Conservation (phyloP, 2,888 invertebrate genomes). For the Cheilosia pagana region DNA sequence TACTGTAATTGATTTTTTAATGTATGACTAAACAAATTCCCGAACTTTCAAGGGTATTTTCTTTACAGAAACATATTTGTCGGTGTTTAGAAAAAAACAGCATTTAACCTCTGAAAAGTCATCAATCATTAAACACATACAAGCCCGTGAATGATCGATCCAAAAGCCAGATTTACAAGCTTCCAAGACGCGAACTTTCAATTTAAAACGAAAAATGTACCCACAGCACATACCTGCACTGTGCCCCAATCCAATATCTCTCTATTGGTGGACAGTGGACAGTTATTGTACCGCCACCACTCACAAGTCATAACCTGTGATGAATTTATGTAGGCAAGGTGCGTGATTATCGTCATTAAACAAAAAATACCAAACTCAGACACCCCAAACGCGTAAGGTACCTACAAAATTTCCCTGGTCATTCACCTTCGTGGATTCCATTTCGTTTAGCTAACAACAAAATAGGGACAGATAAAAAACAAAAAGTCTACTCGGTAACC, state of each 20-base stretch:
- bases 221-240: constrained; percentile 3
- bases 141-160: neutral
- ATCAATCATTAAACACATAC: constrained; percentile 28
- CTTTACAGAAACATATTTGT: neutral
- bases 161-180: constrained; percentile 34
- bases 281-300: constrained; percentile 4
- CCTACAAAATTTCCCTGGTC: constrained; percentile 22
- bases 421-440: constrained; percentile 44
- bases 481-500: constrained; percentile 33
- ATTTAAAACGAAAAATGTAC: constrained; percentile 13
- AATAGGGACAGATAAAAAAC: constrained; percentile 15
- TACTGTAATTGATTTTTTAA: too few relatives aligned
- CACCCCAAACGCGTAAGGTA: constrained; percentile 18
- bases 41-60: neutral
- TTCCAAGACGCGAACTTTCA: constrained; percentile 12
- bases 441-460: constrained; percentile 9
- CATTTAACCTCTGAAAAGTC: constrained; percentile 11
- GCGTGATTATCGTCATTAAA: constrained; percentile 43
- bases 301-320: neutral
- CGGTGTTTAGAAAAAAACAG: neutral
- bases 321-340: constrained; percentile 25
- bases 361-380: constrained; percentile 12
- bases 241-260: neutral
- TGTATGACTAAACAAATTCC: neutral
- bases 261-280: constrained; percentile 7